Conservation (phyloP, 2,888 invertebrate genomes). For the Papilio protenor region DNA sequence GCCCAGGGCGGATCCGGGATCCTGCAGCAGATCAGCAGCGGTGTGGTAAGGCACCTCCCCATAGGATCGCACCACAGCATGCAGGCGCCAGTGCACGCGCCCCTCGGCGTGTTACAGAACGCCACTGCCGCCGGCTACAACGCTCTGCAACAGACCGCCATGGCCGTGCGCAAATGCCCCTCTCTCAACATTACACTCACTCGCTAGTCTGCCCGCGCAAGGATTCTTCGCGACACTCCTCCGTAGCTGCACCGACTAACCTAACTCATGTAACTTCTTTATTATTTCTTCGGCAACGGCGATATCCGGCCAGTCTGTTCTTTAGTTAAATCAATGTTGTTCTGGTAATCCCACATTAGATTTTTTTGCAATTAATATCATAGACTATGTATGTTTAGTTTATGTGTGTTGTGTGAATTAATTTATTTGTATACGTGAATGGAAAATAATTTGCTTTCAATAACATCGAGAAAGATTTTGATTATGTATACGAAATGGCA, state of each 20-base stretch:
- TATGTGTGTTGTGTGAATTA: conserved; percentile 48
- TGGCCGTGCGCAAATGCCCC: conserved; percentile 89
- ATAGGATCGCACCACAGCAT: conserved; percentile 86
- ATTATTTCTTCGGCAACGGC: conserved; percentile 49
- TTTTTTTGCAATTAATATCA: conserved; percentile 64
- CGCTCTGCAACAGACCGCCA: conserved; percentile 80
- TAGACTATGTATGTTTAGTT: conserved; percentile 54
- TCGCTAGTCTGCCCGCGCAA: conserved; percentile 41
- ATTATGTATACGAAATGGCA: conserved; percentile 45
- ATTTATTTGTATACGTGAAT: conserved; percentile 48
- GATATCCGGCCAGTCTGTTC: conserved; percentile 65
- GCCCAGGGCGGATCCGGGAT: conserved; percentile 88
- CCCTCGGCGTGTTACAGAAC: conserved; percentile 81
- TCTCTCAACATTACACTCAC: conserved; percentile 89
- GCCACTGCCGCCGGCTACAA: conserved; percentile 82
- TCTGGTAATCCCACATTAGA: conserved; percentile 55
- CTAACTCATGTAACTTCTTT: not conserved
- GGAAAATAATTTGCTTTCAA: conserved; percentile 33
- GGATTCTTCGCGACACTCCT: not conserved
- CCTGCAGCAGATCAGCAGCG: conserved; percentile 94
- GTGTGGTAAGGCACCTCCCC: conserved; percentile 95
- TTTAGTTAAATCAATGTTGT: conserved; percentile 69
- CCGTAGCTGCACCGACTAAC: not conserved
- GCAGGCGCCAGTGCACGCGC: conserved; percentile 68
- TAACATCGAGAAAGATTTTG: not conserved